Conservation (phyloP, 2,113 vertebrate species). For the Paratilapia polleni region DNA sequence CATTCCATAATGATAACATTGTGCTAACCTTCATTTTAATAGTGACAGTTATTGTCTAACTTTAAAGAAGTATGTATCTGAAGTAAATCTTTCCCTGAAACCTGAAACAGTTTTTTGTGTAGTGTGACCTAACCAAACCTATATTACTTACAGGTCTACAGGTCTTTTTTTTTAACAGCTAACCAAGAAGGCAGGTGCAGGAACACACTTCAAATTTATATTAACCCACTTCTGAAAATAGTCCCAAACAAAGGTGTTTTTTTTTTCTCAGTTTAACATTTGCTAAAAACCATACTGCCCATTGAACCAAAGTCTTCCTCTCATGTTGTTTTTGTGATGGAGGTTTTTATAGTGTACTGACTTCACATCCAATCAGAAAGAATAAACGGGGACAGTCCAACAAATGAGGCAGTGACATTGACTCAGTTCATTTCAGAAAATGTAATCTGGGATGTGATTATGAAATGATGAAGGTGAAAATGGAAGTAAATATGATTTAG, state of each 20-base stretch:
- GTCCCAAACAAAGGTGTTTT: too few relatives aligned
- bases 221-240: too few relatives aligned
- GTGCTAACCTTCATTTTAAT: neutral
- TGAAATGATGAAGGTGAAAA: constrained; percentile 46
- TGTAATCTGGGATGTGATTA: constrained; percentile 43
- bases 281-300: neutral
- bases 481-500: constrained; percentile 38
- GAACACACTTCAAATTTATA: too few relatives aligned
- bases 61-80: neutral
- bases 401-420: constrained; percentile 14
- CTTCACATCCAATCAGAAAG: constrained; percentile 1
- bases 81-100: neutral
- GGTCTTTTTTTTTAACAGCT: too few relatives aligned
- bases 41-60: neutral
- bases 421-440: constrained; percentile 43
- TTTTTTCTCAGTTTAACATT: neutral
- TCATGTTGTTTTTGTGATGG: neutral
- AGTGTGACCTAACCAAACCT: neutral
- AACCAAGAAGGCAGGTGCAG: too few relatives aligned
- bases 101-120: neutral
- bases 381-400: constrained; percentile 26
- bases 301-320: neutral
- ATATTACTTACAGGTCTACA: neutral
- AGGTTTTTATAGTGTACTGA: constrained; percentile 34
- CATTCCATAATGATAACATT: too few relatives aligned